Base-by-base conservation (phyloP, 2,797 vertebrate genomes). In the Enteromius afrohamiltoni region DNA sequence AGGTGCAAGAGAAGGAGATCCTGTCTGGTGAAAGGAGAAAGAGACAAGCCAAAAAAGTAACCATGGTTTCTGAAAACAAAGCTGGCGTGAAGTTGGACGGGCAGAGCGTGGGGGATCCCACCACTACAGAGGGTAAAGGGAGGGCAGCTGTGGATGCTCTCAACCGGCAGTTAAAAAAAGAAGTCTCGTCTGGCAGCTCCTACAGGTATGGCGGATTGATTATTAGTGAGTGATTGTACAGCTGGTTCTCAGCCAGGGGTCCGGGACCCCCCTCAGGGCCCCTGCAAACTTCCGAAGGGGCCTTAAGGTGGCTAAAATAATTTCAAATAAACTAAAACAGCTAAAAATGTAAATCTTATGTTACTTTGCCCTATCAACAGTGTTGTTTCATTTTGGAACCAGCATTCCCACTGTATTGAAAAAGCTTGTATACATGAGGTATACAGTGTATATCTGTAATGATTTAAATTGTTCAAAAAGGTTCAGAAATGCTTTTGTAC, bases 151-250 rank as follows among this genome's bases (percentile, higher is more conserved):
- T 91, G 1, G 98, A 99, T 71, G 97, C 96, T 7, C 91, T 99
- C 67, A 99, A 99, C 94, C 92, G 95, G 86, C 97, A 99, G 93
- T 98, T 99, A 90, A 96, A 95, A 82, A 91, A 97, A 89, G 97
- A 98, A 90, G 95, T 95, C 84, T 89, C 94, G 1, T 91, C 90
- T 1, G 93, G 92, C 29, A 97, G 95, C 86, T 99, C 97, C 0
- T 98, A 99, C 95, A 98, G 95, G 98, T 99, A 92, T 95, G 92
- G 8, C 31, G 29, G 42, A 53, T 7, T 80, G 74, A 37, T 19
- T 21, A 40, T 40, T 13, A 8, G n/a, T 60, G 19, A 21, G 16
- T 78, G 82, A 84, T 80, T 89, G 82, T 74, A 16, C 70, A 83
- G 84, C 82, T 79, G n/a, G 8, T 23, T 77, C 31, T 23, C 11